Conservation (phyloP, 1,140 invertebrate genomes). For the Bombus soroeensis region DNA sequence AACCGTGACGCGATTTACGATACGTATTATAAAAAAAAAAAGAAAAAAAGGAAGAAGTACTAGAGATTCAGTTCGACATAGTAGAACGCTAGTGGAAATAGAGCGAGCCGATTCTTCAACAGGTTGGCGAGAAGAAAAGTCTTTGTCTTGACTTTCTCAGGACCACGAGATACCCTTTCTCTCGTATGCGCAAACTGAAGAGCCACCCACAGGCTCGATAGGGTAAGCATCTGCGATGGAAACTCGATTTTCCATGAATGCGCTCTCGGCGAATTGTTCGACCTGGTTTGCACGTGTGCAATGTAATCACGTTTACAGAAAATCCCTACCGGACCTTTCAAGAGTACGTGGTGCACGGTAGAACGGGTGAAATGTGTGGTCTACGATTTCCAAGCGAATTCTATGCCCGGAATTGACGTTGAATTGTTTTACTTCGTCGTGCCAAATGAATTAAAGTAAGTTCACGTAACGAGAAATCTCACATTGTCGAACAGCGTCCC, state of each 20-base stretch:
- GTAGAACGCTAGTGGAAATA: constrained; percentile 25
- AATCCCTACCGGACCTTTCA: constrained; percentile 62
- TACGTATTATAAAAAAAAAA: neutral
- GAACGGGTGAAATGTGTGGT: constrained; percentile 26
- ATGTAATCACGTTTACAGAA: constrained; percentile 69
- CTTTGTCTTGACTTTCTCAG: constrained; percentile 71
- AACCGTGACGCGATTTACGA: neutral
- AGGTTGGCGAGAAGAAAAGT: constrained; percentile 72
- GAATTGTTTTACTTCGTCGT: constrained; percentile 31
- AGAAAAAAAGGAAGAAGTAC: neutral
- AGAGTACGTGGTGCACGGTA: constrained; percentile 16
- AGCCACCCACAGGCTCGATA: constrained; percentile 52
- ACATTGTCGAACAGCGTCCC: neutral
- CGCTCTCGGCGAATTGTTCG: constrained; percentile 68
- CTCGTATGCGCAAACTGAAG: constrained; percentile 61
- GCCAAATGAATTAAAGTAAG: constrained; percentile 34
- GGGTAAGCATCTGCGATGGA: constrained; percentile 73
- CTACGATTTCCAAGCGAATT: constrained; percentile 39
- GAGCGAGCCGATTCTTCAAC: constrained; percentile 69
- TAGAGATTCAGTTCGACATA: constrained; percentile 22
- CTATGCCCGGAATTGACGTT: constrained; percentile 32
- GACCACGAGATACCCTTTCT: constrained; percentile 36
- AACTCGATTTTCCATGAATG: constrained; percentile 76
- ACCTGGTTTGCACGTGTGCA: constrained; percentile 62
- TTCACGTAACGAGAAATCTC: neutral